These are phyloP conservation scores for Rhincodon typus DNA, from an alignment of 2,797 vertebrate genomes.

Conservation along the genomic window DNA sequence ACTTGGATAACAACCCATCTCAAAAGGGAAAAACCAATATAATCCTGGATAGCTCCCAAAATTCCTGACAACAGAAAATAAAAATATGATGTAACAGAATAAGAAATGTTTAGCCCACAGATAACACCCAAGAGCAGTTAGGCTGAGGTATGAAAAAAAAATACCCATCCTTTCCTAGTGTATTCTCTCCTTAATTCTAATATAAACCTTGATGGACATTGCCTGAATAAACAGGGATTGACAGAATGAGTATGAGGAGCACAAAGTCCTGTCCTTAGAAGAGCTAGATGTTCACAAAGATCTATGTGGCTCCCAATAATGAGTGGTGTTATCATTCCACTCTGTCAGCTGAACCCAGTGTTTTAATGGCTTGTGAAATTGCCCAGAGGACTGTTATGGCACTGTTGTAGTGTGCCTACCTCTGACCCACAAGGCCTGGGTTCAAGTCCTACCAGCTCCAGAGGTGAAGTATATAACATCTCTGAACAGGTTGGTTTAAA, in stretches of 20 bases:
- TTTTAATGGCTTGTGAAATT: no score
- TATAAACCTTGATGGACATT: background rate
- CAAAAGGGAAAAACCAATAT: slow-evolving; percentile 4
- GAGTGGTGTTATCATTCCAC: background rate
- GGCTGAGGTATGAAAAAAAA: background rate
- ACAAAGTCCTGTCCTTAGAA: background rate
- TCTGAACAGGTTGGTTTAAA: no score
- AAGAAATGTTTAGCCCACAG: background rate
- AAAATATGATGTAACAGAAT: background rate
- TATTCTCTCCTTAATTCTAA: no score
- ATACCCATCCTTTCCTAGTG: background rate
- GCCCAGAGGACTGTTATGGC: background rate
- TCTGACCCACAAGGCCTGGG: no score
- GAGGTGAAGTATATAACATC: no score
- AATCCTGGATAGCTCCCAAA: background rate
- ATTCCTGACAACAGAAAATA: background rate
- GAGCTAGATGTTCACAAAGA: background rate
- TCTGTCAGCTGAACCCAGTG: background rate
- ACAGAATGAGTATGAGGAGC: background rate
- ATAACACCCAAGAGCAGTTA: background rate
- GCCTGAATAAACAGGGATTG: no score
- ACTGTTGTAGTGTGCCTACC: no score
- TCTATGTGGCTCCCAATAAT: background rate
- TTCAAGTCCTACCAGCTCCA: no score
- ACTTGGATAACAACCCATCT: background rate